Conservation (phyloP, 2,888 invertebrate species). For the Idaea biselata region DNA sequence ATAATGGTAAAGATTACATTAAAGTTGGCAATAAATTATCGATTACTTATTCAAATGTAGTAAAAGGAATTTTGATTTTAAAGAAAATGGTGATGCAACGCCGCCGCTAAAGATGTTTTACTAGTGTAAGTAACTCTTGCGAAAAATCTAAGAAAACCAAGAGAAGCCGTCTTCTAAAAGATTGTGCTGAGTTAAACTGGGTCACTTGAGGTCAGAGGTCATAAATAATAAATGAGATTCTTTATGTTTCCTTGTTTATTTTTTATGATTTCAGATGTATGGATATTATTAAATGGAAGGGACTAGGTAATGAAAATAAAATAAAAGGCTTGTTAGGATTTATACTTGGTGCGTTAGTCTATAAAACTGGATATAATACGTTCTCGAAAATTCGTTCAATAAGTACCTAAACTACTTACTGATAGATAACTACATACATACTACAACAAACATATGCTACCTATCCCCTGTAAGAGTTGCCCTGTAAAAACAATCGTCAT, state of each 20-base stretch:
- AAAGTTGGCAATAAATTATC: neutral
- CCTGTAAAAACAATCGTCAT: no score
- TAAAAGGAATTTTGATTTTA: neutral
- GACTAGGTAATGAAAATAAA: neutral
- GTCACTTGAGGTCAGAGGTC: constrained; percentile 42
- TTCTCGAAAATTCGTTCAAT: no score
- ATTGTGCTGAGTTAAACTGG: constrained; percentile 37
- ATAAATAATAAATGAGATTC: constrained; percentile 45
- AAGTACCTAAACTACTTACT: no score
- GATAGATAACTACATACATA: no score
- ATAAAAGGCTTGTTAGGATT: neutral
- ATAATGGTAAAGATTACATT: neutral
- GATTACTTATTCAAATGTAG: neutral
- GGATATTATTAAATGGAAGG: neutral
- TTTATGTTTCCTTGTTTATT: constrained; percentile 18
- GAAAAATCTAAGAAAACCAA: constrained; percentile 3
- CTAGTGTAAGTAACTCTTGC: constrained; percentile 6
- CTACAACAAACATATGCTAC: no score
- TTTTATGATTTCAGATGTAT: neutral
- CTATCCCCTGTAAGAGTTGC: no score
- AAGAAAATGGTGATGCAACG: neutral
- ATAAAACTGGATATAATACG: no score
- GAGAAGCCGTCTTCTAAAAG: constrained; percentile 24
- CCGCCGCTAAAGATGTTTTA: neutral
- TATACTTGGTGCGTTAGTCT: no score